Percentiles rank a stretch among this genome's conserved stretches.
Conservation (phyloP, 1,140 invertebrate species). For the Leptinotarsa defecta region DNA sequence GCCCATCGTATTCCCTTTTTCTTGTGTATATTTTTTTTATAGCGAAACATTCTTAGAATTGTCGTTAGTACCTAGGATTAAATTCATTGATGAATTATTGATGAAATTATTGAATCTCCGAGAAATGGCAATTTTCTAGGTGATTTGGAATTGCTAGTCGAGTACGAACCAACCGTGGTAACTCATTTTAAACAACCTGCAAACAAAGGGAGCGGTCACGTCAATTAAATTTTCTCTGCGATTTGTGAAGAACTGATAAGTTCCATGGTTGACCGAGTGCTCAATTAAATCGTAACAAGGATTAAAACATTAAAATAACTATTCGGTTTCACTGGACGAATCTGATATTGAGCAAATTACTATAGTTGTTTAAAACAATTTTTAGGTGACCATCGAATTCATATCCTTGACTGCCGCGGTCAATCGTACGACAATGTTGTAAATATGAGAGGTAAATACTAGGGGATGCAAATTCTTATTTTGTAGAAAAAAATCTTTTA, state of each 20-base stretch:
- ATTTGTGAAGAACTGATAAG: constrained; percentile 40
- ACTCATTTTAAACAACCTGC: neutral
- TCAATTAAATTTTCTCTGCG: constrained; percentile 34
- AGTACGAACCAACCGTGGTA: neutral
- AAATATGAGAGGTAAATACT: neutral
- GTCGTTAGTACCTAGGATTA: neutral
- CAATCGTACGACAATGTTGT: neutral
- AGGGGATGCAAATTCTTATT: neutral
- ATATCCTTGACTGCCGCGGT: neutral
- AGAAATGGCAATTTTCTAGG: neutral
- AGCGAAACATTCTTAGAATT: neutral
- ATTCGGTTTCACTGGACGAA: constrained; percentile 52
- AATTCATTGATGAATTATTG: neutral
- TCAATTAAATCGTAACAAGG: constrained; percentile 40
- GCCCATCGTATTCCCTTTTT: too few relatives aligned
- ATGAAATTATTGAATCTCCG: neutral
- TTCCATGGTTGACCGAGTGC: constrained; percentile 42
- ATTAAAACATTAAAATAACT: constrained; percentile 50
- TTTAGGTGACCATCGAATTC: neutral
- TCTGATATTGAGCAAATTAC: constrained; percentile 55
- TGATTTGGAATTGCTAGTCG: neutral
- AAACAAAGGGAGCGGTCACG: constrained; percentile 17
- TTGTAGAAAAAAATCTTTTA: neutral
- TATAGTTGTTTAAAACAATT: constrained; percentile 32
- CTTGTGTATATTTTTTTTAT: too few relatives aligned